A percentile compares a stretch with the other conserved stretches of the same genome.
Conservation (phyloP, 2,113 vertebrate species). For the Argyrosomus japonicus region DNA sequence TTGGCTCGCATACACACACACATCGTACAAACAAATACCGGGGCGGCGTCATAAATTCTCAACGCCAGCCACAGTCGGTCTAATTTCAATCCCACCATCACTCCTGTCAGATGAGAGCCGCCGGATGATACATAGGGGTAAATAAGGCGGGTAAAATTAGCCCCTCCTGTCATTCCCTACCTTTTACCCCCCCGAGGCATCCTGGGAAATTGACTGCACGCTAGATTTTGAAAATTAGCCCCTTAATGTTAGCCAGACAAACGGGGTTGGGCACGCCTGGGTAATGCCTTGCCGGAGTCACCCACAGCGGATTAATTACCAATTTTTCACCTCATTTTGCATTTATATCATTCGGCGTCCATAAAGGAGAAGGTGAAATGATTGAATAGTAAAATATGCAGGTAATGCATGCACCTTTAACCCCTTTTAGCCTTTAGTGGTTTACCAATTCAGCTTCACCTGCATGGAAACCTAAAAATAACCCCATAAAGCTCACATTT, state of each 20-base stretch:
- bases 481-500: neutral
- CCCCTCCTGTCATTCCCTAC: slow-evolving; percentile 94
- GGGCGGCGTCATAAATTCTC: slow-evolving; percentile 94
- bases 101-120: slow-evolving; percentile 91
- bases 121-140: slow-evolving; percentile 98
- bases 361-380: slow-evolving; percentile 46
- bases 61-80: slow-evolving; percentile 90
- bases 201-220: slow-evolving; percentile 98
- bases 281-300: slow-evolving; percentile 93
- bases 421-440: slow-evolving; percentile 28
- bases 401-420: slow-evolving; percentile 47
- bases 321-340: slow-evolving; percentile 89
- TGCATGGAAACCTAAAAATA: neutral
- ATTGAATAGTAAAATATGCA: slow-evolving; percentile 49
- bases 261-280: slow-evolving; percentile 85
- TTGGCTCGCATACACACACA: slow-evolving; percentile 9
- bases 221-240: slow-evolving; percentile 99
- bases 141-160: slow-evolving; percentile 99
- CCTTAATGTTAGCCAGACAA: slow-evolving; percentile 97
- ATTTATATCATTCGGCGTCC: slow-evolving; percentile 61
- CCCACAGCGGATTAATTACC: slow-evolving; percentile 95
- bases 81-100: slow-evolving; percentile 90
- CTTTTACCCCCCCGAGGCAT: slow-evolving; percentile 92
- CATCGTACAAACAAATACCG: slow-evolving; percentile 90
- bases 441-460: neutral